These are phyloP conservation scores for Limulus polyphemus DNA, from an alignment of 2,888 invertebrate species.

Conservation along the genomic window DNA sequence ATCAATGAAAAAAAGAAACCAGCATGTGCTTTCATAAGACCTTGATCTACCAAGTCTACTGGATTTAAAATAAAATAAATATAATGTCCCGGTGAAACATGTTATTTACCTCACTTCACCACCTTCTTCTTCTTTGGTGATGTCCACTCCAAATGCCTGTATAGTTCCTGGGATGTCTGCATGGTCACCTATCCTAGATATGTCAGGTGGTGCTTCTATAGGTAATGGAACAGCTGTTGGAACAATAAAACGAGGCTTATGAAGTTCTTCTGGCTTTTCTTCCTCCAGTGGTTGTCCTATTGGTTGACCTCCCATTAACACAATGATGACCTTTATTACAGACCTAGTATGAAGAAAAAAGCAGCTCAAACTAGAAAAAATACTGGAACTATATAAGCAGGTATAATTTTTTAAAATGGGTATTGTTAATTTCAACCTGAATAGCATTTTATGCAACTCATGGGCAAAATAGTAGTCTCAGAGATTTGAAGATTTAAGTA, in stretches of 20 bases:
- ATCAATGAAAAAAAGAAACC: no score
- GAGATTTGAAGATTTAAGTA: no score
- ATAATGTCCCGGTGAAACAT: no score
- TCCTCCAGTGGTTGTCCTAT: constrained; percentile 3
- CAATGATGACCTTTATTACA: constrained; percentile 22
- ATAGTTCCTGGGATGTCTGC: constrained; percentile 17
- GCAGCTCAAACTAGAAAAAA: no score
- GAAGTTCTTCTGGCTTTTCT: constrained; percentile 11
- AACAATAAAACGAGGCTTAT: constrained; percentile 9
- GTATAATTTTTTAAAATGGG: no score
- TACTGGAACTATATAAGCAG: no score
- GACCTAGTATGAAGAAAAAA: constrained; percentile 13
- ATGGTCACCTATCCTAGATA: constrained; percentile 5
- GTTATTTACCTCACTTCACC: constrained; percentile 9
- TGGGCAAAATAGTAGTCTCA: no score
- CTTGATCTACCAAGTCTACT: no score
- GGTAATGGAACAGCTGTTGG: constrained; percentile 10
- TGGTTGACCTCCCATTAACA: constrained; percentile 27
- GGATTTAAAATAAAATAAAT: no score
- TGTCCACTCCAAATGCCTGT: constrained; percentile 30
- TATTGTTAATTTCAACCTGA: no score
- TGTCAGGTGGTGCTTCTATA: constrained; percentile 4
- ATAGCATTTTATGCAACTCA: no score
- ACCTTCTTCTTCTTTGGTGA: constrained; percentile 19
- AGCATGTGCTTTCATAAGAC: no score